These are phyloP conservation scores for Coendou prehensilis DNA, from an alignment of 2,797 vertebrate genomes.

Conservation along the genomic window DNA sequence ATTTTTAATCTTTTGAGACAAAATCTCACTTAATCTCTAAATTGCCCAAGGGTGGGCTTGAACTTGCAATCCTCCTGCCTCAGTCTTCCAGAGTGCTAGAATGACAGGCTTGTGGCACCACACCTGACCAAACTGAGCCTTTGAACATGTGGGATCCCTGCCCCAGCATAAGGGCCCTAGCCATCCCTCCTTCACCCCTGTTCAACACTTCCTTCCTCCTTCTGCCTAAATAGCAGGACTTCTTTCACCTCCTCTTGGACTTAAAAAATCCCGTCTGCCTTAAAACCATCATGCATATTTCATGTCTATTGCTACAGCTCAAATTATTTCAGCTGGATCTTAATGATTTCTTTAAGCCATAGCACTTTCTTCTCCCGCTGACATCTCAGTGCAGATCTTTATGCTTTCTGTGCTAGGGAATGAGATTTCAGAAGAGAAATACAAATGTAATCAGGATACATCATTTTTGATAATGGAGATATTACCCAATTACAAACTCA, in stretches of 20 bases:
- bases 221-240: not conserved
- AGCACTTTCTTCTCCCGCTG: not conserved
- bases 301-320: not conserved
- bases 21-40: not conserved
- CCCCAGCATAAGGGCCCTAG: not conserved
- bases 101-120: not conserved
- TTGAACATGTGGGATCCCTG: not conserved
- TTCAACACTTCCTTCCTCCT: not conserved
- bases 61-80: not conserved
- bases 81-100: not conserved
- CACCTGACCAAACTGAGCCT: not conserved
- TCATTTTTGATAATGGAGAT: constrained; percentile 55
- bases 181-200: rapidly evolving
- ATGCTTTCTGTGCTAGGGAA: not conserved
- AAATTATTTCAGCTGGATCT: not conserved
- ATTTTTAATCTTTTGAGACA: not conserved
- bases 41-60: not conserved
- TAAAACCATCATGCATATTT: not conserved
- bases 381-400: not conserved
- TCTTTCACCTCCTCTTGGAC: not conserved
- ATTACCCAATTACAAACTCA: constrained; percentile 63
- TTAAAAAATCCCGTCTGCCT: not conserved
- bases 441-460: not conserved
- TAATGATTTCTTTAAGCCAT: not conserved
- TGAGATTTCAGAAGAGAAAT: constrained; percentile 60